Base-by-base conservation (phyloP, 2,888 invertebrate genomes). In the Scaptodrosophila latifasciaeformis region DNA sequence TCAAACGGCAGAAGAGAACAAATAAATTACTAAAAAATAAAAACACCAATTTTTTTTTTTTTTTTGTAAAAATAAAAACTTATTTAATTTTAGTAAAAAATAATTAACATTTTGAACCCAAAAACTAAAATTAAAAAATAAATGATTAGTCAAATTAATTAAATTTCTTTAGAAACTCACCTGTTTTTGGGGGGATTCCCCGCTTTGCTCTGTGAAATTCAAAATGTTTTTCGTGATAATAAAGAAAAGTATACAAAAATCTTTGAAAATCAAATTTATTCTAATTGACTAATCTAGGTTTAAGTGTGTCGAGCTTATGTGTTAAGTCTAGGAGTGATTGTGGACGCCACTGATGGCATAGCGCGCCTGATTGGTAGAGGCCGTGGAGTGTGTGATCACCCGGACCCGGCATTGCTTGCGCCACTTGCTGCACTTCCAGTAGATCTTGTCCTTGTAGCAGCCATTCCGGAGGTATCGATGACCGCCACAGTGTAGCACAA, bases 341-440 rank as follows among this genome's bases (percentile, higher is more conserved):
- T 87, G 87, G 10, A 81, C 81, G 46, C 86, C 87, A 64, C 85
- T 86, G 10, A 85, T 60, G 12, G 69, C 69, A 29, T 65, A 71
- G 2, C 69, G 64, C 0, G 65, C 13, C 12, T 64, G 60, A 0
- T 54, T 61, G 47, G 70, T 77, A 40, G 81, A 82, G 49, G 77
- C 59, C 17, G 78, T 64, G 12, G 78, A 51, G 27, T 80, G 82
- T 1, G 86, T 86, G 10, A 86, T 87, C 2, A 86, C 82, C 50
- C 87, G 76, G 5, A 85, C 85, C 24, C 84, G 83, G 49, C 87
- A 87, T 46, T 82, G 81, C 27, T 70, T 82, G 58, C 86, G 86
- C 87, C 87, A 87, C 56, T 85, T 86, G 34, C 86, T 81, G 70
- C 86, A 87, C 67, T 87, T 87, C 86, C 86, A 87, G 56, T 87